These are phyloP conservation scores for Paracyclopina nana DNA, from an alignment of 1,140 invertebrate genomes.

Conservation along the genomic window DNA sequence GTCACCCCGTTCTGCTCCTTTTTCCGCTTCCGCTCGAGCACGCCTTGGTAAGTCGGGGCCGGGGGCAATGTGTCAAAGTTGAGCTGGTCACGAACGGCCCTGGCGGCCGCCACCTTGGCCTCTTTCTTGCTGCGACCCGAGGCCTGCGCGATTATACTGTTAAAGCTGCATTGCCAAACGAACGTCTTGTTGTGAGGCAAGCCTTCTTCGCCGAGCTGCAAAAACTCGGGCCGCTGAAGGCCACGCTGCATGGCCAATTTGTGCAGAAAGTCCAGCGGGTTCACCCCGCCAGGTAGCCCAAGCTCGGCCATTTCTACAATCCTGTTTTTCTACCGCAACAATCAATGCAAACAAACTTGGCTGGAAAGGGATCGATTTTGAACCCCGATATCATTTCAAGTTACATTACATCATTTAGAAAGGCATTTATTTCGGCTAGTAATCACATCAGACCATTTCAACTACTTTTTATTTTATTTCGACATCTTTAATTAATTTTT, in stretches of 20 bases:
- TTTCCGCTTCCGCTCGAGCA: neutral
- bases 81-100: neutral
- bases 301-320: too few species aligned
- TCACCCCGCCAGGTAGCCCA: too few species aligned
- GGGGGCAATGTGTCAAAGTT: neutral
- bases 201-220: neutral
- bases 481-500: too few species aligned
- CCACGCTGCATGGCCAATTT: neutral
- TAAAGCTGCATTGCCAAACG: neutral
- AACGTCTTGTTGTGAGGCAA: neutral
- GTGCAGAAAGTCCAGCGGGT: conserved; percentile 1
- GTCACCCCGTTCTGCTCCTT: neutral
- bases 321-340: too few species aligned
- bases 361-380: too few species aligned
- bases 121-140: neutral
- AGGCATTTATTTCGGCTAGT: too few species aligned
- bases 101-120: neutral
- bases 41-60: neutral
- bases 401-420: too few species aligned
- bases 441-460: too few species aligned
- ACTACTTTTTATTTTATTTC: too few species aligned
- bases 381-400: too few species aligned
- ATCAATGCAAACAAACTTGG: too few species aligned
- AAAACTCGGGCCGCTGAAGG: neutral
- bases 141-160: neutral